Conservation (phyloP, 2,113 vertebrate genomes). For the Pygoscelis adeliae region DNA sequence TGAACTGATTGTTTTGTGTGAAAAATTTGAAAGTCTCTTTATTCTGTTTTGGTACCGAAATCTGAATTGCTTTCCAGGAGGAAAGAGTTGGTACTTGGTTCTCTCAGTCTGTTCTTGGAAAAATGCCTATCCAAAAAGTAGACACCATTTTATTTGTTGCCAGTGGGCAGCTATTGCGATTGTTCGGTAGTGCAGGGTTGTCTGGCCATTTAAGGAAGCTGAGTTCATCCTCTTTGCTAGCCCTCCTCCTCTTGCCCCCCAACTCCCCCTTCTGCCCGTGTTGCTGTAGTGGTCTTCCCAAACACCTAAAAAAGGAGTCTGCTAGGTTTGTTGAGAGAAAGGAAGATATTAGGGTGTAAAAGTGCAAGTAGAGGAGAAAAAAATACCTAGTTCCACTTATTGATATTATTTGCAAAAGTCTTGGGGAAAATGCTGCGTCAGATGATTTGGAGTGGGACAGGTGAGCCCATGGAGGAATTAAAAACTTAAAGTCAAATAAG, state of each 20-base stretch:
- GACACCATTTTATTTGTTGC: background rate
- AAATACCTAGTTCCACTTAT: background rate
- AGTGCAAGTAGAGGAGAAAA: background rate
- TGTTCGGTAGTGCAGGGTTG: background rate
- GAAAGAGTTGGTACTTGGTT: background rate
- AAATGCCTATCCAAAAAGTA: background rate
- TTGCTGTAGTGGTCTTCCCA: background rate
- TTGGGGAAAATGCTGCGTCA: background rate
- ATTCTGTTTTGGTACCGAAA: background rate
- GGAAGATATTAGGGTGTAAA: background rate
- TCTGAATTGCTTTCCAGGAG: background rate
- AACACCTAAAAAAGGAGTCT: background rate
- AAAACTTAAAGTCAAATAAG: background rate
- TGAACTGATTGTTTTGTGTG: background rate
- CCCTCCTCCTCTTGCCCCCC: background rate
- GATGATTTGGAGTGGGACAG: background rate
- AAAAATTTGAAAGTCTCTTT: background rate
- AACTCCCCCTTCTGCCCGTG: background rate
- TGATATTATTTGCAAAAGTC: background rate
- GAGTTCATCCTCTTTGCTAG: background rate
- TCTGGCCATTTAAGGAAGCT: background rate
- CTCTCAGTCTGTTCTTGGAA: background rate
- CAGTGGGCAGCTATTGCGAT: background rate
- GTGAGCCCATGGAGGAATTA: background rate
- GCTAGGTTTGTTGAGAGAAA: background rate